phyloP scores from a whole-genome alignment of 2,113 vertebrate species.

The Macquaria australasica region DNA sequence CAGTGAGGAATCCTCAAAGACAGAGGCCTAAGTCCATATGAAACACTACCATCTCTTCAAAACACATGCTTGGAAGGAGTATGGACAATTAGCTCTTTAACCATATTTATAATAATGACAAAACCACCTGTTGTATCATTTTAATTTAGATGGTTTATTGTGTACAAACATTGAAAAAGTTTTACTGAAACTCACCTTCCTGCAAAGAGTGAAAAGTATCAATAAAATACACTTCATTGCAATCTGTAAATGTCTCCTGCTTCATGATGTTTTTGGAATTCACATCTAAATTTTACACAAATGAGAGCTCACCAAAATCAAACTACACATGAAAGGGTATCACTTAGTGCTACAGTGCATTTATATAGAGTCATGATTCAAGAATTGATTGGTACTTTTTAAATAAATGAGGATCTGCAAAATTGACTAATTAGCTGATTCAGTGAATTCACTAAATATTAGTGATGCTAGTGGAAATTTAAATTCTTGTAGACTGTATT shows the following conservation, averaged over 20 bases:
- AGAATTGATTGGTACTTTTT: neutral
- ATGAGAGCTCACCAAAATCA: neutral
- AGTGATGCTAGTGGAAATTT: neutral
- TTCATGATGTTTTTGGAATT: neutral
- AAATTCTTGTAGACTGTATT: neutral
- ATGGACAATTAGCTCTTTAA: constrained; percentile 57
- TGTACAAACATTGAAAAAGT: constrained; percentile 50
- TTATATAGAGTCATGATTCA: neutral
- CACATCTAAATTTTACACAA: neutral
- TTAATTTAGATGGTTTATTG: constrained; percentile 53
- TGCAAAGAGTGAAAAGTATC: constrained; percentile 38
- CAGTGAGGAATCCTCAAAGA: constrained; percentile 75
- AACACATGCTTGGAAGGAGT: constrained; percentile 41
- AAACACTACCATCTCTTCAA: constrained; percentile 74
- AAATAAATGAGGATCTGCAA: neutral
- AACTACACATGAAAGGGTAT: neutral
- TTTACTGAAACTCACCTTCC: constrained; percentile 30
- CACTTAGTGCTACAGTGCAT: neutral
- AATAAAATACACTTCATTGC: constrained; percentile 68
- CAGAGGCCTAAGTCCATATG: constrained; percentile 49
- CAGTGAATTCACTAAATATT: neutral
- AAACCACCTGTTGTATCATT: constrained; percentile 44
- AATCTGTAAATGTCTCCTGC: constrained; percentile 21
- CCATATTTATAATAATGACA: constrained; percentile 75
- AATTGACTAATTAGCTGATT: neutral